A percentile compares a stretch with the other conserved stretches of the same genome.
These are phyloP conservation scores for Nemopilema nomurai DNA, from an alignment of 30 jellyfish, hydroid and myxozoan genomes.

Conservation along the genomic window DNA sequence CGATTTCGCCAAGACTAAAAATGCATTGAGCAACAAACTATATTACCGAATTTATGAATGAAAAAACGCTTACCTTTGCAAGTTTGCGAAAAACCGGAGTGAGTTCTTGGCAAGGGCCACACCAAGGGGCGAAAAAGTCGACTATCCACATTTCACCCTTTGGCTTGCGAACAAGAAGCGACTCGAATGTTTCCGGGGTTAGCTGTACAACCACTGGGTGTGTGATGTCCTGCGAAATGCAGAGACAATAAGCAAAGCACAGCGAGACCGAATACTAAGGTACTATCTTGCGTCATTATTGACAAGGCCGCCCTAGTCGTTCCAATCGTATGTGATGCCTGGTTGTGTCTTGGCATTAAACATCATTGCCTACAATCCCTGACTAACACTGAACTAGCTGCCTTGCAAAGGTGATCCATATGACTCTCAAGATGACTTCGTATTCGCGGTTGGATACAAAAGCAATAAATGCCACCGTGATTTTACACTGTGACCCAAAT, in stretches of 20 bases:
- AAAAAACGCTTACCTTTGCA: slow-evolving; percentile 93
- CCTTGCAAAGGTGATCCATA: too few relatives aligned
- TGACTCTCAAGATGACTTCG: too few relatives aligned
- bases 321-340: too few relatives aligned
- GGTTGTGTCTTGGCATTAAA: too few relatives aligned
- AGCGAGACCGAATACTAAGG: not conserved
- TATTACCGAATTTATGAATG: not conserved
- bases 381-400: too few relatives aligned
- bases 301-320: too few relatives aligned
- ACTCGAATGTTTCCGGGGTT: slow-evolving; percentile 89
- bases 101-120: slow-evolving; percentile 95
- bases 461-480: too few relatives aligned
- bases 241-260: not conserved
- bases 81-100: slow-evolving; percentile 93
- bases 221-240: slow-evolving; percentile 70
- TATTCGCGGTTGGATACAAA: too few relatives aligned
- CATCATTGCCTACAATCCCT: too few relatives aligned
- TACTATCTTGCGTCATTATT: too few relatives aligned
- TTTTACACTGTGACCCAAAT: too few relatives aligned
- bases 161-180: slow-evolving; percentile 56
- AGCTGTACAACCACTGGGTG: slow-evolving; percentile 77
- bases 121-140: slow-evolving; percentile 98
- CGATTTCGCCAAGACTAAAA: too few relatives aligned
- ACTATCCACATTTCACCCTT: slow-evolving; percentile 94
- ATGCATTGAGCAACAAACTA: not conserved